Percentiles rank a stretch among this genome's conserved stretches.
Conservation (phyloP, 2,797 vertebrate species). For the Cyprinella venusta region DNA sequence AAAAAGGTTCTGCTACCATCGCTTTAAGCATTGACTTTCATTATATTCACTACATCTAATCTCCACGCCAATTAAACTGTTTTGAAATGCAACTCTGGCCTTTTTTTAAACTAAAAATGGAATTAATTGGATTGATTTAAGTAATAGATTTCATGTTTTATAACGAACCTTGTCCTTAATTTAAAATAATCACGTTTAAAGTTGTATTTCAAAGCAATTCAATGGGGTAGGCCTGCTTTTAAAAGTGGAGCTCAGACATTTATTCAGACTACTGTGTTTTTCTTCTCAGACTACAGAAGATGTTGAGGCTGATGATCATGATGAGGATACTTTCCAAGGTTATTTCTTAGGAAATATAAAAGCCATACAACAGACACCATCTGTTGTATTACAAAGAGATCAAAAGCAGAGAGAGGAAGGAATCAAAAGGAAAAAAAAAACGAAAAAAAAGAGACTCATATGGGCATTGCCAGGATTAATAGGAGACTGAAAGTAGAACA, state of each 20-base stretch:
- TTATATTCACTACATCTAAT: conserved; percentile 9
- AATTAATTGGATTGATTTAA: conserved; percentile 31
- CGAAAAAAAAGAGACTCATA: neutral
- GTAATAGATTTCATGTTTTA: conserved; percentile 22
- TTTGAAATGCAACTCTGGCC: conserved; percentile 9
- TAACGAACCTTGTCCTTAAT: conserved; percentile 16
- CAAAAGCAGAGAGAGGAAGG: conserved; percentile 38
- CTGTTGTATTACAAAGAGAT: conserved; percentile 41
- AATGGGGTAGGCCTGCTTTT: conserved; percentile 3
- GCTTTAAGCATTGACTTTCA: conserved; percentile 24
- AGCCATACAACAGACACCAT: conserved; percentile 39
- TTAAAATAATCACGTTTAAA: conserved; percentile 18
- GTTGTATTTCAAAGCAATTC: conserved; percentile 15
- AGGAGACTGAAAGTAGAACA: conserved; percentile 28
- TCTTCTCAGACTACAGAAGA: conserved; percentile 18
- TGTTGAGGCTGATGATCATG: conserved; percentile 10
- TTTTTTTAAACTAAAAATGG: neutral
- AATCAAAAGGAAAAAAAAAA: conserved; percentile 28
- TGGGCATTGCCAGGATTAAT: conserved; percentile 19
- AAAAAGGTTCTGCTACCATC: conserved; percentile 11
- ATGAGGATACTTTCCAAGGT: conserved; percentile 24
- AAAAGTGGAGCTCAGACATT: neutral
- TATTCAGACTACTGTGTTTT: conserved; percentile 23
- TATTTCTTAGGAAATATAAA: conserved; percentile 39
- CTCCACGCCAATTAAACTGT: conserved; percentile 21